A percentile compares a stretch with the other conserved stretches of the same genome.
phyloP scores from a whole-genome alignment of 2,888 invertebrate genomes.

The Acronicta alni region DNA sequence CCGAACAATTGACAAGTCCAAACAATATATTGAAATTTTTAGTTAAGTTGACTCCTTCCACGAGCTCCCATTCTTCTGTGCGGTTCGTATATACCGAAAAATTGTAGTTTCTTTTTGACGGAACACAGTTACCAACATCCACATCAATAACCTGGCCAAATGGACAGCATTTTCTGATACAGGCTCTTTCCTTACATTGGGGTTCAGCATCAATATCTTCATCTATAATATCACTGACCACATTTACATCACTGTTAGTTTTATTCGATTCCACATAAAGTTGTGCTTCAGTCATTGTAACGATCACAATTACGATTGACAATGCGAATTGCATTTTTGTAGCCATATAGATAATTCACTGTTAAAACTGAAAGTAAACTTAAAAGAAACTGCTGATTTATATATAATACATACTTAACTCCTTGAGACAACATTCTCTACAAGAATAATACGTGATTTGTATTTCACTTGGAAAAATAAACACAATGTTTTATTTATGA shows the following conservation, averaged over 20 bases:
- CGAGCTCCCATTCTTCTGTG: rapidly evolving
- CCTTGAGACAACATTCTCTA: no score
- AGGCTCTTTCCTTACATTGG: slow-evolving; percentile 62
- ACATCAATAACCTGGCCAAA: slow-evolving; percentile 61
- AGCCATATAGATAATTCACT: background rate
- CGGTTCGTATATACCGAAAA: background rate
- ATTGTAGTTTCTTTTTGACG: background rate
- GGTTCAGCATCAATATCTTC: slow-evolving; percentile 23
- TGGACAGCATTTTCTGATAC: slow-evolving; percentile 75
- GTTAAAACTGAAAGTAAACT: background rate
- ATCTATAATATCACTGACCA: slow-evolving; percentile 53
- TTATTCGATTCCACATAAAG: slow-evolving; percentile 27
- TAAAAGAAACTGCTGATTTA: no score
- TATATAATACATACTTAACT: no score
- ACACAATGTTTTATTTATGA: no score
- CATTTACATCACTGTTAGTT: slow-evolving; percentile 55
- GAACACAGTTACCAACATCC: slow-evolving; percentile 38
- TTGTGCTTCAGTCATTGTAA: slow-evolving; percentile 27
- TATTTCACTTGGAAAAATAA: no score
- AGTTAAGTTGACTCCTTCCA: slow-evolving; percentile 4
- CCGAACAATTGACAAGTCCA: slow-evolving; percentile 5
- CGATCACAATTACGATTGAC: slow-evolving; percentile 28
- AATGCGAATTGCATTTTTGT: slow-evolving; percentile 24
- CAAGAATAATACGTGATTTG: no score
- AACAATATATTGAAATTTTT: background rate